These are phyloP conservation scores for Scomberomorus guttatus DNA, from an alignment of 2,797 vertebrate species.

Conservation along the genomic window DNA sequence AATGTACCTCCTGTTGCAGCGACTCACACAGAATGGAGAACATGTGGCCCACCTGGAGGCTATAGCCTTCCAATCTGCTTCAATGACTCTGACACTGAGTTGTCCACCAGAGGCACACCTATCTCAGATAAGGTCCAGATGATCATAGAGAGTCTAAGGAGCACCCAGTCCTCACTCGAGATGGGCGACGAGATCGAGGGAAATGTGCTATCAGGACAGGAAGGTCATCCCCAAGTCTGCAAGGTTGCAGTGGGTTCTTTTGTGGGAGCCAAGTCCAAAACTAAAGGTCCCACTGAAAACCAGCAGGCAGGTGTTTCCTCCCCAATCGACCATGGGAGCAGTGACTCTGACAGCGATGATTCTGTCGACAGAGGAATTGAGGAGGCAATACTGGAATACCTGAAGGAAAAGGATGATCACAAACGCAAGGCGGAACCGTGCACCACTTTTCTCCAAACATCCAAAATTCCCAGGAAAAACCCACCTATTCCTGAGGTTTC, in stretches of 20 bases:
- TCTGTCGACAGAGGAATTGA: slow-evolving; percentile 96
- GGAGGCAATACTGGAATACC: slow-evolving; percentile 96
- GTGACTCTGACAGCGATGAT: slow-evolving; percentile 93
- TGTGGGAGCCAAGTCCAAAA: slow-evolving; percentile 64
- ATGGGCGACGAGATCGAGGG: slow-evolving; percentile 87
- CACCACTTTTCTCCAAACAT: slow-evolving; percentile 59
- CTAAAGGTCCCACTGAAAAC: slow-evolving; percentile 58
- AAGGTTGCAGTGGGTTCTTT: slow-evolving; percentile 70
- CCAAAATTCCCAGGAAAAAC: slow-evolving; percentile 77
- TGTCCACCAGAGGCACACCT: slow-evolving; percentile 83
- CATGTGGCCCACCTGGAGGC: slow-evolving; percentile 87
- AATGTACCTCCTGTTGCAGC: slow-evolving; percentile 92
- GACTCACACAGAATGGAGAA: slow-evolving; percentile 94
- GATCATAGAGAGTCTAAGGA: slow-evolving; percentile 93
- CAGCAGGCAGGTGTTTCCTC: slow-evolving; percentile 51
- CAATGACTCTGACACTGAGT: slow-evolving; percentile 88
- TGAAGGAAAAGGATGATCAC: slow-evolving; percentile 88
- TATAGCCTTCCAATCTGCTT: slow-evolving; percentile 91
- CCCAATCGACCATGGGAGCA: slow-evolving; percentile 71
- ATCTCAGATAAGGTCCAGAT: slow-evolving; percentile 93
- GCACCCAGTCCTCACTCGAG: slow-evolving; percentile 89
- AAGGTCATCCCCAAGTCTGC: slow-evolving; percentile 72
- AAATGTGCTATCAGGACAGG: slow-evolving; percentile 82
- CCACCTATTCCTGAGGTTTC: slow-evolving; percentile 63
- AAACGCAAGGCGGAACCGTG: slow-evolving; percentile 81